Evolutionary conservation across 1,140 invertebrate genomes (phyloP).

Genomic region (Drosophila kepulauana): DNA sequence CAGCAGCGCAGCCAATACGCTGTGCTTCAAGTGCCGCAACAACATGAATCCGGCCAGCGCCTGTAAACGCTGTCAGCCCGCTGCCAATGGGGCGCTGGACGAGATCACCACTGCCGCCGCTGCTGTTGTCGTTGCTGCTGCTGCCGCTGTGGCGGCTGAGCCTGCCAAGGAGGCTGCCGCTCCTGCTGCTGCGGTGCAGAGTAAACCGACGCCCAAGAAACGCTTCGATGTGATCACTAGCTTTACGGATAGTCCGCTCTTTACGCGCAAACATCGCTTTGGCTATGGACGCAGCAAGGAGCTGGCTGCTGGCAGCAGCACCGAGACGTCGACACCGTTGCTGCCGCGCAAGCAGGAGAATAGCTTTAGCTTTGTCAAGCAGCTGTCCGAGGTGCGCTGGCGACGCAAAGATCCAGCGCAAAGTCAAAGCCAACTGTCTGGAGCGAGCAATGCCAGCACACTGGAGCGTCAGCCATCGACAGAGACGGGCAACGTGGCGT

Average conservation of each 20-base stretch:
- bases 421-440: conserved; percentile 38
- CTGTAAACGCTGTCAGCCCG: conserved; percentile 73
- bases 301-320: conserved; percentile 43
- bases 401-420: conserved; percentile 56
- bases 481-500: conserved; percentile 46
- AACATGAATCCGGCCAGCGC: conserved; percentile 74
- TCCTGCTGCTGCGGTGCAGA: not conserved
- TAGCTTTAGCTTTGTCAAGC: conserved; percentile 81
- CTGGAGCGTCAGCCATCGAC: conserved; percentile 57
- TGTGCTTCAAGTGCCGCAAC: conserved; percentile 78
- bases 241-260: conserved; percentile 84
- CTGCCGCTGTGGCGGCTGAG: conserved; percentile 12
- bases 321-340: conserved; percentile 72
- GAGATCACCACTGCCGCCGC: conserved; percentile 57
- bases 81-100: conserved; percentile 33
- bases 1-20: conserved; percentile 72
- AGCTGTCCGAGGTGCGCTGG: conserved; percentile 79
- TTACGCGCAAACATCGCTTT: conserved; percentile 84
- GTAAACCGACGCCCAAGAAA: conserved; percentile 62
- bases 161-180: conserved; percentile 44
- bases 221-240: conserved; percentile 84
- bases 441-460: conserved; percentile 58
- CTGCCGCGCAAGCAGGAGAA: conserved; percentile 77
- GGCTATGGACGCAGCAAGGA: conserved; percentile 74
- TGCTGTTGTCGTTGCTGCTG: conserved; percentile 1